These are phyloP conservation scores for Amphilophus citrinellus DNA, from an alignment of 2,113 vertebrate species.

Conservation along the genomic window DNA sequence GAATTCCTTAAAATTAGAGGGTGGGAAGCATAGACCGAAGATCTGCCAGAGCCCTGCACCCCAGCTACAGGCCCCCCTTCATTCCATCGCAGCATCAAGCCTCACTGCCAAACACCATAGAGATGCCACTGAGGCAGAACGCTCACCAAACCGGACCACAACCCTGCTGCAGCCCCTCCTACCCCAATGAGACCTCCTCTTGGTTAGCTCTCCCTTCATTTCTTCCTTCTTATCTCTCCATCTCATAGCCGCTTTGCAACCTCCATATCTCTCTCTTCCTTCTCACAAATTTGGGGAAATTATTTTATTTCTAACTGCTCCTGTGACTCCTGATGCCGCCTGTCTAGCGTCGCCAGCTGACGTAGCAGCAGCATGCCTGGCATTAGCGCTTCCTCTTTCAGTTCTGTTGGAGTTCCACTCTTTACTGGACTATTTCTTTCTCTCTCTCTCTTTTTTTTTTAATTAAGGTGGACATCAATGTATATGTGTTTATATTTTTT, in stretches of 20 bases:
- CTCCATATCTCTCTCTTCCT: slow-evolving; percentile 30
- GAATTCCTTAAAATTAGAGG: slow-evolving; percentile 61
- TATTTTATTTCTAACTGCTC: slow-evolving; percentile 20
- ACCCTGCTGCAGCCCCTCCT: slow-evolving; percentile 36
- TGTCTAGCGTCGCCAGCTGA: slow-evolving; percentile 31
- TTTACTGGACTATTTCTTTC: slow-evolving; percentile 45
- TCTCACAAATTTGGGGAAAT: slow-evolving; percentile 12
- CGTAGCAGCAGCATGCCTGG: slow-evolving; percentile 33
- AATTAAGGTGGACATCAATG: slow-evolving; percentile 71
- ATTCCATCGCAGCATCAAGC: slow-evolving; percentile 37
- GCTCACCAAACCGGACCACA: slow-evolving; percentile 39
- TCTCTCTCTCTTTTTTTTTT: slow-evolving; percentile 32
- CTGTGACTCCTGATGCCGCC: slow-evolving; percentile 40
- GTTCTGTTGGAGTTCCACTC: slow-evolving; percentile 45
- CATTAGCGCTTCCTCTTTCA: slow-evolving; percentile 55
- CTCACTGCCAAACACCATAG: slow-evolving; percentile 75
- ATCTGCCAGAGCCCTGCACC: slow-evolving; percentile 36
- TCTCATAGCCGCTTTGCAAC: slow-evolving; percentile 32
- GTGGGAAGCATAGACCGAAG: slow-evolving; percentile 27
- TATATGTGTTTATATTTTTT: slow-evolving; percentile 57
- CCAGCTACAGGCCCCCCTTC: slow-evolving; percentile 6
- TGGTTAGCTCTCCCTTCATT: slow-evolving; percentile 33
- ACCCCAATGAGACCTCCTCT: slow-evolving; percentile 34
- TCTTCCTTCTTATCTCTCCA: slow-evolving; percentile 36
- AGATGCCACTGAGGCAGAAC: slow-evolving; percentile 74